Base-by-base conservation (phyloP, 1,140 invertebrate species). In the Hesperophylax magnus region DNA sequence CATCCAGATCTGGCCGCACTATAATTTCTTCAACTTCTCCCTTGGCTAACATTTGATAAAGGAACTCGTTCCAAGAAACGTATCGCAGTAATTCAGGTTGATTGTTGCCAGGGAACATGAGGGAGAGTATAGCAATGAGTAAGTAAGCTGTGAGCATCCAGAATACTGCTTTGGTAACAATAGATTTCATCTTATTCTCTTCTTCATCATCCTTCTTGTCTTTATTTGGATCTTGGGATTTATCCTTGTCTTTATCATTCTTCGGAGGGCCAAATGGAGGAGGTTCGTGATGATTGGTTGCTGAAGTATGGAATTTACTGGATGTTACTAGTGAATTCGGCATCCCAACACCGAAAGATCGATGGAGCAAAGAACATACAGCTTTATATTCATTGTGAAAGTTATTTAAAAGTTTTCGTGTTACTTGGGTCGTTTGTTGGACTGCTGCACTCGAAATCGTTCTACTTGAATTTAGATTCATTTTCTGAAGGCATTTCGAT, bases 61-160 rank as follows among this genome's bases (percentile, higher is more conserved):
- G 92, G 91, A 98, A 98, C 90, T 98, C 97, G 91, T 98, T 97
- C 97, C 97, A 98, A 0, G 96, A 97, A 22, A 98, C 94, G 89
- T 95, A 96, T 56, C 92, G 86, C 7, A 75, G 61, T 87, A 94
- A 93, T 89, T 96, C 95, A 84, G 93, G 94, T 83, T 95, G 92
- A 86, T 93, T 94, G 61, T 92, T 93, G 31, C 91, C 92, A 1
- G 94, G 94, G 79, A 95, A 93, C 27, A 96, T 84, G 11, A 94
- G 85, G 8, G 94, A 94, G 74, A 95, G 91, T 53, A 94, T 88
- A 52, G 93, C 92, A 52, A 95, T 92, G 58, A 95, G 88, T 87
- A 95, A 92, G 85, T 94, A 95, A 47, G 93, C 93, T 22, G 93
- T 93, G 11, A 95, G 87, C 90, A 96, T 92, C 94, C 95, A 96